Evolutionary conservation across 2,888 invertebrate genomes (phyloP), one percentile per base, ranked within the genome.

Genomic region (Apantesis nais): DNA sequence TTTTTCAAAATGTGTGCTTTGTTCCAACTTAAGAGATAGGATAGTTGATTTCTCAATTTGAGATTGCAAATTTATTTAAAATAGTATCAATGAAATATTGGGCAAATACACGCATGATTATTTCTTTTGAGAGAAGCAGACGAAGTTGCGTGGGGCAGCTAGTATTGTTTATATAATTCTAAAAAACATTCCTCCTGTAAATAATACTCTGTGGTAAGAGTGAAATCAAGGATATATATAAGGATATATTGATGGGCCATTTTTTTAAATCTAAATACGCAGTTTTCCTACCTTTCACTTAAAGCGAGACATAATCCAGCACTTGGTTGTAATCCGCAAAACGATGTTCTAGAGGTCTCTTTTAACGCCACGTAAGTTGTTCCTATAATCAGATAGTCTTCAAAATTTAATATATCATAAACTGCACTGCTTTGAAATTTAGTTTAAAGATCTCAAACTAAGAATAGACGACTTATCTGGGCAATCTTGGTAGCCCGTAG

Each of bases 271-370:
- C 12, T 34, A 34, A 22, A 16, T 0, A 8, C 9, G 0, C 22
- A 39, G 5, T 62, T 29, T 70, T 71, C 86, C 86, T 83, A 92
- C 92, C 79, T 86, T 29, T 72, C 63, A 31, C 80, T 72, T 22
- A 89, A 75, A 25, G 84, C 87, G 25, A 92, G 63, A 73, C 92
- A 92, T 37, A 83, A 66, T 1, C 92, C 92, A 41, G 85, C 74
- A 60, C 86, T 85, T 0, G 89, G 88, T 84, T 92, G 92, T 68
- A 91, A 76, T 7, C 69, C 71, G 68, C 92, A 92, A 29, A 74
- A 78, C 1, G 69, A 73, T 14, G 74, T 52, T 44, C 68, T 69
- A 5, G 52, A 22, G 0, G 78, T 61, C 12, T 80, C 71, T 65
- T 79, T 82, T 37, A 83, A 3, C 8, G 73, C 41, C 83, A 85